Evolutionary conservation across 1,140 invertebrate genomes (phyloP), one percentile per base, ranked within the genome.

Genomic region (Neuroterus valhalla): DNA sequence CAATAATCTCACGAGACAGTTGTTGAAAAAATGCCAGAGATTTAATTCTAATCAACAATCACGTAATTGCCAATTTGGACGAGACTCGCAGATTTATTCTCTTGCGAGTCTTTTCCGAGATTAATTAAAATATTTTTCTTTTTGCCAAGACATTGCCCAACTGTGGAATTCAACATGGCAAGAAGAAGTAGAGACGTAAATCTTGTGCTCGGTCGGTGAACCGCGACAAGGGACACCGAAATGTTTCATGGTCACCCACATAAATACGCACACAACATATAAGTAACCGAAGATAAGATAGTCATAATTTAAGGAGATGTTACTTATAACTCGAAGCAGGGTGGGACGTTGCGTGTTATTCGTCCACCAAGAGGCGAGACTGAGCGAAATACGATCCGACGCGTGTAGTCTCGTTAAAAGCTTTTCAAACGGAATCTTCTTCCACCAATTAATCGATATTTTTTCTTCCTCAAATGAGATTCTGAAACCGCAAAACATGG

Each of bases 221-320:
- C 81, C 81, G 50, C 74, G 76, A 74, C 79, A 81, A 82, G 80
- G 76, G 80, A 82, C 81, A 82, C 81, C 78, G 68, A 81, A 82
- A 81, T 77, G 81, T 77, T 82, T 79, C 81, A 82, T 81, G 81
- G 81, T 79, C 78, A 81, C 77, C 74, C 77, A 78, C 78, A 80
- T 82, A 82, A 82, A 82, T 75, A 80, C 78, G 72, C 81, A 21
- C 77, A 73, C 74, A 79, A 78, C 80, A 73, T 81, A 81, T 79
- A 82, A 82, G 81, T 82, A 82, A 80, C 81, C 72, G 78, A 80
- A 80, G 81, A 82, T 80, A 82, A 82, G 81, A 82, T 80, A 82
- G 81, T 80, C 75, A 82, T 78, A 82, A 82, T 82, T 82, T 82
- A 80, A 80, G 81, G 79, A 82, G 81, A 80, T 77, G 78, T 81